Evolutionary conservation across 2,888 invertebrate genomes (phyloP), one percentile per base, ranked within the genome.

Genomic region (Stenodera caucasica): DNA sequence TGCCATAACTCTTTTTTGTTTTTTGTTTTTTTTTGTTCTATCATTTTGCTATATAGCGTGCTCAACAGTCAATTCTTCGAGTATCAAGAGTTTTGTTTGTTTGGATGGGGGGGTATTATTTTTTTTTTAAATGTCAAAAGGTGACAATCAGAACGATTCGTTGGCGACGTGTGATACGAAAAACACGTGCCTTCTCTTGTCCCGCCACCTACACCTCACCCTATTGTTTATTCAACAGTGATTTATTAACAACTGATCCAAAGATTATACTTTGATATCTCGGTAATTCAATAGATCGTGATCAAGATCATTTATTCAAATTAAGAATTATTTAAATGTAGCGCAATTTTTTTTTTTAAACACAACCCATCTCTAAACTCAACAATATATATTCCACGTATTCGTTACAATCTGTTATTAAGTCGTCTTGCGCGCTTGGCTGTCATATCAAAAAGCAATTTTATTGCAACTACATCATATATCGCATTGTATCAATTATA

Each of bases 171-270:
- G 45, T 45, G 45, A 21, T 45, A 45, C 15, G 21, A 45, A 40
- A 45, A 11, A 45, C 45, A 45, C 45, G 45, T 45, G 45, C 45
- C 45, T 12, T 18, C 21, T 45, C 21, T 8, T 21, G 21, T 21
- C 45, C 45, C 21, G 21, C 45, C 45, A 45, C 45, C 45, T 21
- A 21, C 45, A 45, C 45, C 11, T 18, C 45, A 12, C 11, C 45
- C 62, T 56, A 58, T 62, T 62, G 62, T 61, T 57, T 53, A 18
- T 33, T 45, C 37, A 53, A 32, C 57, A n/a, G 53, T 61, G 62
- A 62, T 62, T 62, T 62, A 62, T 62, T 51, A 54, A 32, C 15
- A 21, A n/a, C 21, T 32, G 52, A 52, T 52, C 52, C n/a, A n/a
- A 15, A 52, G 52, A 52, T 52, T 52, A 52, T n/a, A n/a, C 52